A percentile compares a stretch with the other conserved stretches of the same genome.
Evolutionary conservation across 2,888 invertebrate genomes (phyloP).

Genomic region (Oeneis ivallda): DNA sequence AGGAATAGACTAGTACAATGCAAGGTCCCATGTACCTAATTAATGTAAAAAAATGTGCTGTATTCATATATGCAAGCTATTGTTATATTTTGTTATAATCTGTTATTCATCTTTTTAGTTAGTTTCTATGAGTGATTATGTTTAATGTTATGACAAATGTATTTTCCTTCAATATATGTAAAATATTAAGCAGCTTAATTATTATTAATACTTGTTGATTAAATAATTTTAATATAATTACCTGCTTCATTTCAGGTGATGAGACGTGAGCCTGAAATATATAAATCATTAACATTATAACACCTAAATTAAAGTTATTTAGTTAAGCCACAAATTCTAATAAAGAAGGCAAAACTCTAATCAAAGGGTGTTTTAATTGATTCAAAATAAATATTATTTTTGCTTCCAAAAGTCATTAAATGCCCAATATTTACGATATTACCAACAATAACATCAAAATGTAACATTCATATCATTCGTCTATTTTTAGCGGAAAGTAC

Average conservation of each 20-base stretch:
- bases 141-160: no score
- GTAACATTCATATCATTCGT: no score
- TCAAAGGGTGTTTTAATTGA: no score
- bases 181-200: no score
- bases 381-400: no score
- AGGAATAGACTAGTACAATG: no score
- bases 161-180: no score
- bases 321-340: background rate
- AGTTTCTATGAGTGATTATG: background rate
- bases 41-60: background rate
- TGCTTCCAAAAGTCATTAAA: no score
- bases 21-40: background rate
- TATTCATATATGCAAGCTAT: background rate
- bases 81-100: background rate
- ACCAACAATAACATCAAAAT: no score
- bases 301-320: background rate
- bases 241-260: slow-evolving; percentile 81
- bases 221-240: slow-evolving; percentile 47
- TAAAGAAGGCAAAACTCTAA: background rate
- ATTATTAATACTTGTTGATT: no score
- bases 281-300: slow-evolving; percentile 33
- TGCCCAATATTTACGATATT: no score
- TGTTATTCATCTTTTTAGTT: background rate
- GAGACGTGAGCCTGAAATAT: slow-evolving; percentile 77
- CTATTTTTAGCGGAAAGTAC: no score